phyloP scores from a whole-genome alignment of 23 tunicate genomes.

The Corella eumyota region DNA sequence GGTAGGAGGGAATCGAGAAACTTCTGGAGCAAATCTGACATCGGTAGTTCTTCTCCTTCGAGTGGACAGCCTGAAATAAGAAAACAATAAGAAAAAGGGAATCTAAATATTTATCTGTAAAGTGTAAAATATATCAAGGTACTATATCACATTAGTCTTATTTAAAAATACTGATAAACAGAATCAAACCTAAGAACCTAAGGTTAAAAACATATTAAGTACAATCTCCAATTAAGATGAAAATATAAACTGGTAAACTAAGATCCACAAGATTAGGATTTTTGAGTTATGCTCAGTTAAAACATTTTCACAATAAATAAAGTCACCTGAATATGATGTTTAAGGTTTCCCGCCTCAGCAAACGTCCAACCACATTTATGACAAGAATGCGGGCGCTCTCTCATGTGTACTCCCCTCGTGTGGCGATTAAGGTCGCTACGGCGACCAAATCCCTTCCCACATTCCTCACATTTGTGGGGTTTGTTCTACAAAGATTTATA shows the following conservation, averaged over 20 bases:
- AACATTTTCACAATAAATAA: too few species aligned
- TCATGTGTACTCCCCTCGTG: constrained; percentile 85
- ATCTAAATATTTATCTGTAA: background rate
- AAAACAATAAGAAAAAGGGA: background rate
- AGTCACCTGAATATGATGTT: constrained; percentile 85
- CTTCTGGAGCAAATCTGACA: constrained; percentile 58
- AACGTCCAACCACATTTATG: constrained; percentile 89
- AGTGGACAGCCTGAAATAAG: constrained; percentile 66
- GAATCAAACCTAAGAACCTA: too few species aligned
- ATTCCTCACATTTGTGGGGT: constrained; percentile 75
- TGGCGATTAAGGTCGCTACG: constrained; percentile 78
- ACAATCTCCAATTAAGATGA: too few species aligned
- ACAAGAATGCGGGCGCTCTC: constrained; percentile 74
- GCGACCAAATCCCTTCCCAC: constrained; percentile 85
- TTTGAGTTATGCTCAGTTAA: too few species aligned
- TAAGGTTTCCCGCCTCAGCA: constrained; percentile 71
- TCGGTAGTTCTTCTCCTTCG: constrained; percentile 69
- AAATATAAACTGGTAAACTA: too few species aligned
- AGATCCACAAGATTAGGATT: too few species aligned
- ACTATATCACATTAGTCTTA: background rate
- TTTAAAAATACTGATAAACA: background rate
- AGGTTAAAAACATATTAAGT: too few species aligned
- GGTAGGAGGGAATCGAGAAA: constrained; percentile 60
- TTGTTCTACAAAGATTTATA: constrained; percentile 33
- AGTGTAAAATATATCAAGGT: background rate